Evolutionary conservation across 2,888 invertebrate genomes (phyloP).

Genomic region (Platycheirus rosarum): DNA sequence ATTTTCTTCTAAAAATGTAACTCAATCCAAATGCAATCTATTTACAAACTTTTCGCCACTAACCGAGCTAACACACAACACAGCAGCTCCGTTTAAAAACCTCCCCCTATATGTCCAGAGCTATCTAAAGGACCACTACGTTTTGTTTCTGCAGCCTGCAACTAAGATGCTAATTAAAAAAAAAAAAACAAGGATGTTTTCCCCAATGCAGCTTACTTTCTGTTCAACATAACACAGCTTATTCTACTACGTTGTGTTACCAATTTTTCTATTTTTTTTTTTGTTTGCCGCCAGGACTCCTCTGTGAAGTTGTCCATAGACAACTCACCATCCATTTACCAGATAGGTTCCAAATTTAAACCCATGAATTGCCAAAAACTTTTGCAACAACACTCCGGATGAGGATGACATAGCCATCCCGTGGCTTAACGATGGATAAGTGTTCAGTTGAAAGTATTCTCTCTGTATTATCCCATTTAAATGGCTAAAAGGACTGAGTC

Average conservation of each 20-base stretch:
- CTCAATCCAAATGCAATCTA: no score
- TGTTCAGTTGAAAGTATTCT: constrained; percentile 48
- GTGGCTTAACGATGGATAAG: constrained; percentile 63
- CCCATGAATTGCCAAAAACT: constrained; percentile 59
- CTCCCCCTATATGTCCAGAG: no score
- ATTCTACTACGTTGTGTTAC: constrained; percentile 29
- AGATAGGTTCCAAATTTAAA: constrained; percentile 54
- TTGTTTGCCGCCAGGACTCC: background rate
- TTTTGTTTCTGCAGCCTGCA: no score
- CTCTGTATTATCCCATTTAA: constrained; percentile 51
- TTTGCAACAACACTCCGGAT: constrained; percentile 47
- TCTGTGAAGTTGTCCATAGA: constrained; percentile 13
- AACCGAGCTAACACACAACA: no score
- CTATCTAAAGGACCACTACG: no score
- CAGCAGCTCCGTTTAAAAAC: no score
- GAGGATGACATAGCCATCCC: constrained; percentile 35
- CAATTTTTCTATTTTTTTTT: constrained; percentile 9
- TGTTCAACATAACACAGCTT: constrained; percentile 3
- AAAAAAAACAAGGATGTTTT: constrained; percentile 18
- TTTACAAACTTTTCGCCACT: no score
- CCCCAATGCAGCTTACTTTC: constrained; percentile 19
- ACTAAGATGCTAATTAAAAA: no score
- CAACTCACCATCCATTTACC: constrained; percentile 48
- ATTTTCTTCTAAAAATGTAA: no score
- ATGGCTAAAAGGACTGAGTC: constrained; percentile 21